phyloP scores from a whole-genome alignment of 2,888 invertebrate species.

The Taphrorychus bicolor region DNA sequence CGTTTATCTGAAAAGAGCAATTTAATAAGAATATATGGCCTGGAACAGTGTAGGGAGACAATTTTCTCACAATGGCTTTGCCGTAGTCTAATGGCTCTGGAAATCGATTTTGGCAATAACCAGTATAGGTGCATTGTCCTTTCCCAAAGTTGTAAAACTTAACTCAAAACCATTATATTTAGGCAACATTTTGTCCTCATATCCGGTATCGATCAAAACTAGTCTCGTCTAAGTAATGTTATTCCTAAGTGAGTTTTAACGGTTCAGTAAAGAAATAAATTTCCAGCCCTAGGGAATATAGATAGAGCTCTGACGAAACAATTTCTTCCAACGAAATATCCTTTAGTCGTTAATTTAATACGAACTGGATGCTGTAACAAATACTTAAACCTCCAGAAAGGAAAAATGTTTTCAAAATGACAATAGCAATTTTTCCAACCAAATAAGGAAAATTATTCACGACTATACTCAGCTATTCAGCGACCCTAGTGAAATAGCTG shows the following conservation, averaged over 20 bases:
- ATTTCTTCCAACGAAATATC: constrained; percentile 20
- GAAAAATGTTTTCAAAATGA: neutral
- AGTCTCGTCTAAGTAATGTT: constrained; percentile 14
- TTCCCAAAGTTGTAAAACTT: too few relatives aligned
- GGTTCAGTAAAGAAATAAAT: constrained; percentile 27
- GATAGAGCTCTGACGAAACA: constrained; percentile 16
- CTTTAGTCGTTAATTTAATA: constrained; percentile 21
- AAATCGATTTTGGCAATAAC: neutral
- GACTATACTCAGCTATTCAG: neutral
- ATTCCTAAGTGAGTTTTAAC: constrained; percentile 24
- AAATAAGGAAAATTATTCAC: neutral
- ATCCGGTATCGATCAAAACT: constrained; percentile 17
- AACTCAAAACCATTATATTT: too few relatives aligned
- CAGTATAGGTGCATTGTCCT: too few relatives aligned
- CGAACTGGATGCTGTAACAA: constrained; percentile 19
- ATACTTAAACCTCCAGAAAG: too few relatives aligned
- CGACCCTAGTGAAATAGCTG: neutral
- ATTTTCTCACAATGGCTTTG: neutral
- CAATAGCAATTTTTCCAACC: too few relatives aligned
- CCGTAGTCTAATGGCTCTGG: neutral
- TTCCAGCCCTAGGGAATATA: constrained; percentile 12
- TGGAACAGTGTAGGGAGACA: constrained; percentile 1
- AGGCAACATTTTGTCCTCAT: too few relatives aligned
- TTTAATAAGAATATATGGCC: constrained; percentile 17
- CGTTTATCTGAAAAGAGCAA: constrained; percentile 13